Conservation (phyloP, 2,113 vertebrate genomes). For the Alethe diademata region DNA sequence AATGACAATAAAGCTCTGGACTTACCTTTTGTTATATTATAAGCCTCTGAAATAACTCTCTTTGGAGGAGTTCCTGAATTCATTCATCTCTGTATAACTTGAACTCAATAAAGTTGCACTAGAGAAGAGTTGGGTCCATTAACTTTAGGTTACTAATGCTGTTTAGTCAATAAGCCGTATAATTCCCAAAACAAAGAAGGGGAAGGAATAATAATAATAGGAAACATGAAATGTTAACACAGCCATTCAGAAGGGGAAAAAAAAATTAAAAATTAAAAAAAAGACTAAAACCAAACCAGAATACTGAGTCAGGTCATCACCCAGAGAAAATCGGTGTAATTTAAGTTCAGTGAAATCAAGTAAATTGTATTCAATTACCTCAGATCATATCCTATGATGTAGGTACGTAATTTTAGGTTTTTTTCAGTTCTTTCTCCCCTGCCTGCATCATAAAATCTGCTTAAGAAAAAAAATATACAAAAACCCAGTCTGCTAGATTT, state of each 20-base stretch:
- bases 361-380: not conserved
- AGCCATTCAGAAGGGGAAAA: not conserved
- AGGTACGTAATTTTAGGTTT: not conserved
- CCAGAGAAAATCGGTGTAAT: not conserved
- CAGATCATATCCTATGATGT: not conserved
- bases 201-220: not conserved
- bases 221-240: not conserved
- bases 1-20: not conserved
- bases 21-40: not conserved
- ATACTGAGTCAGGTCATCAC: not conserved
- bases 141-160: slow-evolving; percentile 25
- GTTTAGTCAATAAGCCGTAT: slow-evolving; percentile 35
- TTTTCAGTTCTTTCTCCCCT: not conserved
- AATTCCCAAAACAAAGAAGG: slow-evolving; percentile 13
- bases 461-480: no score
- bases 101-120: not conserved
- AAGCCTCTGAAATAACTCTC: not conserved
- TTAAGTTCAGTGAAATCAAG: not conserved
- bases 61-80: not conserved
- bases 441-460: not conserved
- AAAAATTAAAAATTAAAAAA: no score
- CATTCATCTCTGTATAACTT: slow-evolving; percentile 16
- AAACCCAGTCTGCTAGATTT: not conserved
- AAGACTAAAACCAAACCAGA: not conserved
- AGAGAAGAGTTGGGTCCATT: slow-evolving; percentile 22